These are phyloP conservation scores for Choreutis nemorana DNA, from an alignment of 2,888 invertebrate species.

Conservation along the genomic window DNA sequence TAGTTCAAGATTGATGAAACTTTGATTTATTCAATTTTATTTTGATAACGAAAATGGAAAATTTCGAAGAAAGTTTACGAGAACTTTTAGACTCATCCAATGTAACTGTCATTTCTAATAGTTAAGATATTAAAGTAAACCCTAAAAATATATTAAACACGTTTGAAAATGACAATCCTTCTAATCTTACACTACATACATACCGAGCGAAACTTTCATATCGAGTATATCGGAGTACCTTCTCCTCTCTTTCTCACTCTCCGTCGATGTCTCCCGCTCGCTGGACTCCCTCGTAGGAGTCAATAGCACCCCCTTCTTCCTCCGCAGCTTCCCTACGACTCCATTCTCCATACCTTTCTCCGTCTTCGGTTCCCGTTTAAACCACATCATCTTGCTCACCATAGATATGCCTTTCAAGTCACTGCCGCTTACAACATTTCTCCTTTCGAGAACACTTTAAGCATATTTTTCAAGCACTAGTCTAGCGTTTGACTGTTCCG, in stretches of 20 bases:
- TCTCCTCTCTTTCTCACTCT: slow-evolving; percentile 53
- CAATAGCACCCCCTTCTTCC: slow-evolving; percentile 43
- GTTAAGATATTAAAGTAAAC: no score
- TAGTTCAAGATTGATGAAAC: no score
- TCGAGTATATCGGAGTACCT: slow-evolving; percentile 56
- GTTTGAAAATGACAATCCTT: slow-evolving; percentile 8
- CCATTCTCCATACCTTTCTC: slow-evolving; percentile 45
- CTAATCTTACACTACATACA: no score
- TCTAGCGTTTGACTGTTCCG: slow-evolving; percentile 9
- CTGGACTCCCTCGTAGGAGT: slow-evolving; percentile 54
- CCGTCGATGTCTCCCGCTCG: slow-evolving; percentile 54
- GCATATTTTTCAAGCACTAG: slow-evolving; percentile 7
- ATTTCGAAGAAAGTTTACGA: no score
- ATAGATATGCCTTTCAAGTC: slow-evolving; percentile 8
- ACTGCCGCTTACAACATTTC: slow-evolving; percentile 8
- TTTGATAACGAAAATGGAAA: no score
- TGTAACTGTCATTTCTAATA: no score
- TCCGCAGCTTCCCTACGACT: slow-evolving; percentile 38
- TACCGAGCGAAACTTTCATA: slow-evolving; percentile 51
- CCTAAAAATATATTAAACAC: no score
- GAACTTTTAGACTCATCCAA: no score
- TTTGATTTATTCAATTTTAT: no score
- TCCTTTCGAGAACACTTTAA: slow-evolving; percentile 4
- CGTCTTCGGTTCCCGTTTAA: slow-evolving; percentile 43
- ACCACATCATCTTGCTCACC: slow-evolving; percentile 55